Evolutionary conservation across 2,888 invertebrate genomes (phyloP).

Genomic region (Neoascia interrupta): DNA sequence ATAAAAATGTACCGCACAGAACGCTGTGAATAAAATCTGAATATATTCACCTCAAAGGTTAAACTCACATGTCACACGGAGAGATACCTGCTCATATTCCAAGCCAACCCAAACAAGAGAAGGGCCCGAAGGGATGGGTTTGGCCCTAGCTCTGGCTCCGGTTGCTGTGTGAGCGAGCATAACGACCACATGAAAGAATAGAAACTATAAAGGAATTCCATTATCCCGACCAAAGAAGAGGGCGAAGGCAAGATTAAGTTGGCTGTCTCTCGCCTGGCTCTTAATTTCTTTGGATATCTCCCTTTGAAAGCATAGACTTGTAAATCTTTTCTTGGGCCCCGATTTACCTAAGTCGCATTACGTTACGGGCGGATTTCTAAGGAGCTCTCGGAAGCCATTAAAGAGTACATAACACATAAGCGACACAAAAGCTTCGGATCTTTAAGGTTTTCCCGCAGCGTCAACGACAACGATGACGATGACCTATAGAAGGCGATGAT

Average conservation of each 20-base stretch:
- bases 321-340: slow-evolving; percentile 21
- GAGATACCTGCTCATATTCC: not conserved
- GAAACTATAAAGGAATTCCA: slow-evolving; percentile 62
- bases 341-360: slow-evolving; percentile 30
- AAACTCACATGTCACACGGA: slow-evolving; percentile 62
- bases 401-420: slow-evolving; percentile 50
- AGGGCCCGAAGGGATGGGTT: slow-evolving; percentile 54
- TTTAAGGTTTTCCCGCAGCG: slow-evolving; percentile 34
- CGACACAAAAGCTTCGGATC: slow-evolving; percentile 13
- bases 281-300: slow-evolving; percentile 41
- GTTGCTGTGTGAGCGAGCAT: slow-evolving; percentile 19
- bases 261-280: slow-evolving; percentile 58
- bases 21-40: slow-evolving; percentile 65
- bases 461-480: no score
- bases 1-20: slow-evolving; percentile 67
- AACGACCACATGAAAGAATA: slow-evolving; percentile 56
- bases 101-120: slow-evolving; percentile 29
- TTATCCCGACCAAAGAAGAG: no score
- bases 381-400: slow-evolving; percentile 58
- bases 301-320: slow-evolving; percentile 30
- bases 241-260: slow-evolving; percentile 64
- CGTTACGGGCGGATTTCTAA: slow-evolving; percentile 29
- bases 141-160: no score
- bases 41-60: slow-evolving; percentile 68
- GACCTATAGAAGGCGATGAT: slow-evolving; percentile 14